Evolutionary conservation across 92 coral and sea anemone genomes (phyloP).

Genomic region (Phenganax subtilis): DNA sequence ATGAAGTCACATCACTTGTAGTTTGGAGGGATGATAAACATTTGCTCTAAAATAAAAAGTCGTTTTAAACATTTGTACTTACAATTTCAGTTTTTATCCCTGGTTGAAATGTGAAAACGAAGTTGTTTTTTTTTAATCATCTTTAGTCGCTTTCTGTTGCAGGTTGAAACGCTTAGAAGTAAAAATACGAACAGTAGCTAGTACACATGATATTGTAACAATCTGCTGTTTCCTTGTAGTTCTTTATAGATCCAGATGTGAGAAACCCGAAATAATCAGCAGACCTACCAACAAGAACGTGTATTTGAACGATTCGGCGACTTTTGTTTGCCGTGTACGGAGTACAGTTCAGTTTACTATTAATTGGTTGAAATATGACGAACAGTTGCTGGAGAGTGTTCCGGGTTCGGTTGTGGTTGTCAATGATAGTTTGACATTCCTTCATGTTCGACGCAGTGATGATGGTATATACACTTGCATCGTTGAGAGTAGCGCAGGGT

Average conservation of each 20-base stretch:
- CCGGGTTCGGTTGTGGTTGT: slow-evolving; percentile 52
- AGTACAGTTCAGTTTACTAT: slow-evolving; percentile 48
- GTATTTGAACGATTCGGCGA: slow-evolving; percentile 61
- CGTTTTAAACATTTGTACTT: too few species aligned
- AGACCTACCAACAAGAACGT: slow-evolving; percentile 33
- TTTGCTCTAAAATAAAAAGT: too few species aligned
- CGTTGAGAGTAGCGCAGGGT: slow-evolving; percentile 61
- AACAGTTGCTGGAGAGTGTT: slow-evolving; percentile 33
- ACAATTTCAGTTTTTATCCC: too few species aligned
- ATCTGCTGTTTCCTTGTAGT: neutral
- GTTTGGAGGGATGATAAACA: too few species aligned
- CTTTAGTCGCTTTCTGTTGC: too few species aligned
- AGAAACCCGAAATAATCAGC: slow-evolving; percentile 9
- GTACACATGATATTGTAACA: too few species aligned
- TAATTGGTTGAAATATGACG: slow-evolving; percentile 48
- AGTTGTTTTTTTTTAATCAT: too few species aligned
- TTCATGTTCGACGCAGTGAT: slow-evolving; percentile 57
- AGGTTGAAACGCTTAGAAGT: too few species aligned
- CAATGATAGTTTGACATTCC: slow-evolving; percentile 58
- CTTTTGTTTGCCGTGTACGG: slow-evolving; percentile 58
- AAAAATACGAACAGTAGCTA: too few species aligned
- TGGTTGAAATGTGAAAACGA: too few species aligned
- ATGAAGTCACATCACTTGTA: too few species aligned
- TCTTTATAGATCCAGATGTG: slow-evolving; percentile 1
- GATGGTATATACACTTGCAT: slow-evolving; percentile 59